Base-by-base conservation (phyloP, 1,140 invertebrate genomes). In the Drosophila obscura region DNA sequence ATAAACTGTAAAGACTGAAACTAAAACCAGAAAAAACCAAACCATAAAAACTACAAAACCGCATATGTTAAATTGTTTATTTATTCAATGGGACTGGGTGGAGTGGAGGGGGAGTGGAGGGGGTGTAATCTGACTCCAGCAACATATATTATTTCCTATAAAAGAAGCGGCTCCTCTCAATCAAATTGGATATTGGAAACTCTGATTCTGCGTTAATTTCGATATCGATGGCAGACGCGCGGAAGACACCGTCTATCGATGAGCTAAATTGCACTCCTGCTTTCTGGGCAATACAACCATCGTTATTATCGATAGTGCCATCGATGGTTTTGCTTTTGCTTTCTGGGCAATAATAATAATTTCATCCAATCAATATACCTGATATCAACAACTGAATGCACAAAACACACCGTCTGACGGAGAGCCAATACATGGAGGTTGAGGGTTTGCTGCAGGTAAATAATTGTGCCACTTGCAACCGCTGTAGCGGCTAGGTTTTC, bases 381-480 rank as follows among this genome's bases (percentile, higher is more conserved):
- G 51, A 35, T 8, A 84, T 84, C 73, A 84, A 85, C 81, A 87
- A 85, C 81, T 84, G 58, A 35, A 74, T 63, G 61, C 80, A 84
- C 55, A 74, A 74, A 74, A 74, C 45, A 69, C 66, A 74, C 69
- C 82, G 82, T 79, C 79, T 87, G 57, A 87, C 75, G 63, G 83
- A 87, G 71, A 85, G 82, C 73, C 82, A 87, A 41, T 87, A 87
- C 53, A 88, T 85, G 45, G 83, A 87, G 52, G 79, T 82, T 57
- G 82, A 87, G 57, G 82, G 82, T 57, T 75, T 87, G 45, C 61
- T 87, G 69, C 82, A 87, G 82, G 82, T 87, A 49, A 58, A 56
- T 61, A 5, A 5, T 8, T 9, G 4, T 11, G 9, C 6, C 22
- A 59, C 19, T 15, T 65, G 31, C 52, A 28, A 41, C 26, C 22